phyloP scores from a whole-genome alignment of 1,140 invertebrate species.

The Cryptotermes secundus region DNA sequence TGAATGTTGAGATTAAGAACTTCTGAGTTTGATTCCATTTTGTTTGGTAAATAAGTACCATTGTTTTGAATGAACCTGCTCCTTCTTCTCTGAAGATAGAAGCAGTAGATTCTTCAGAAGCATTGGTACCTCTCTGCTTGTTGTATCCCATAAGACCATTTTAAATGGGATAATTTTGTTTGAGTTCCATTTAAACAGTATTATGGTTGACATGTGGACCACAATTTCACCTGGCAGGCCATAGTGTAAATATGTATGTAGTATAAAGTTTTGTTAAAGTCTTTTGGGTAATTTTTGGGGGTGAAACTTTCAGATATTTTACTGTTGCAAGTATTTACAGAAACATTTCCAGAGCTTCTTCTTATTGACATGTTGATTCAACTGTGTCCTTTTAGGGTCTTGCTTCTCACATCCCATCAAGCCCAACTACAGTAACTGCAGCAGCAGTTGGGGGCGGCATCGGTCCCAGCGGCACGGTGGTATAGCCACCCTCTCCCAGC shows the following conservation, averaged over 20 bases:
- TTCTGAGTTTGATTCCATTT: too few relatives aligned
- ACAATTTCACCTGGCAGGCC: too few relatives aligned
- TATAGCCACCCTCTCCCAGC: conserved; percentile 31
- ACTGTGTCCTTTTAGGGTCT: conserved; percentile 24
- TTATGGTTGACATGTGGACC: too few relatives aligned
- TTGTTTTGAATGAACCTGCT: too few relatives aligned
- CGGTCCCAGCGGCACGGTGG: conserved; percentile 31
- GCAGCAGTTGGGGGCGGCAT: conserved; percentile 31
- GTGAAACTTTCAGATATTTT: not conserved
- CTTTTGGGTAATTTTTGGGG: not conserved
- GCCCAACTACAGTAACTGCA: conserved; percentile 33
- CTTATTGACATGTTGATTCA: not conserved
- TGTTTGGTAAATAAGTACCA: too few relatives aligned
- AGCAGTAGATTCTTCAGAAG: too few relatives aligned
- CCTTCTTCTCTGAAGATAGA: too few relatives aligned
- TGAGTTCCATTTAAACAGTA: too few relatives aligned
- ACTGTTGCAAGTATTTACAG: not conserved
- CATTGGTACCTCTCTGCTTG: too few relatives aligned
- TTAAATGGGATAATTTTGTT: too few relatives aligned
- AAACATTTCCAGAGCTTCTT: not conserved
- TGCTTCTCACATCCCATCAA: conserved; percentile 33
- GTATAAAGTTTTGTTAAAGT: not conserved
- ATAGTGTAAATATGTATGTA: not conserved
- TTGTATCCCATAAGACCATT: too few relatives aligned
- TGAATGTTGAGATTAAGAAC: too few relatives aligned